Base-by-base conservation (phyloP, 1,140 invertebrate species). In the Daktulosphaira vitifoliae region DNA sequence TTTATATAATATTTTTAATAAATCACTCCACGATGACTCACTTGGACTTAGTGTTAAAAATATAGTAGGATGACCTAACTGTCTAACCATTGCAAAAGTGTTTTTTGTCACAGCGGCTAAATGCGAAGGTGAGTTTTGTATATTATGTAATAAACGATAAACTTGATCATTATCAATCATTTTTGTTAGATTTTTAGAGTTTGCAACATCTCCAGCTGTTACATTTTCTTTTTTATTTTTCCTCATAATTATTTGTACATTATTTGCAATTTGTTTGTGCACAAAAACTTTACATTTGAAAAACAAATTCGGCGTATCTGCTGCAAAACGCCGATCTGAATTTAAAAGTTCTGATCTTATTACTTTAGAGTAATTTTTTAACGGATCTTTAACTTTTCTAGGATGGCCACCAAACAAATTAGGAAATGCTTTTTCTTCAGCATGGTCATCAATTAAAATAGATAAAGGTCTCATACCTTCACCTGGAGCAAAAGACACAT, bases 21-120 rank as follows among this genome's bases (percentile, higher is more conserved):
- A 33, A 26, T 52, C 37, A 39, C 33, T 11, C 54, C 53, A 56
- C 11, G 8, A 38, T 16, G 56, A 25, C 51, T 72, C 69, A 66
- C 69, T 70, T 18, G 71, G 70, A 65, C 39, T 53, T n/a, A 67
- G 22, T 18, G 66, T 67, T 16, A 73, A 26, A 67, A 73, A 73
- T 20, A 70, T 25, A 38, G 70, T 72, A 18, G 72, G 72, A 62
- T 70, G 69, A 33, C 71, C 71, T 7, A 70, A 51, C 65, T 74
- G 71, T 38, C 71, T 71, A 1, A 50, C 23, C 6, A 16, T 50
- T 13, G 48, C 9, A 49, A 49, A 49, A 23, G 13, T 8, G 13
- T 50, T 50, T 50, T 51, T 18, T n/a, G 9, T 51, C 20, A 29
- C 25, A 2, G 4, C 25, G 8, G 25, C 22, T 15, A 29, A 9